These are phyloP conservation scores for Danio aesculapii DNA, from an alignment of 2,797 vertebrate species.

Conservation along the genomic window DNA sequence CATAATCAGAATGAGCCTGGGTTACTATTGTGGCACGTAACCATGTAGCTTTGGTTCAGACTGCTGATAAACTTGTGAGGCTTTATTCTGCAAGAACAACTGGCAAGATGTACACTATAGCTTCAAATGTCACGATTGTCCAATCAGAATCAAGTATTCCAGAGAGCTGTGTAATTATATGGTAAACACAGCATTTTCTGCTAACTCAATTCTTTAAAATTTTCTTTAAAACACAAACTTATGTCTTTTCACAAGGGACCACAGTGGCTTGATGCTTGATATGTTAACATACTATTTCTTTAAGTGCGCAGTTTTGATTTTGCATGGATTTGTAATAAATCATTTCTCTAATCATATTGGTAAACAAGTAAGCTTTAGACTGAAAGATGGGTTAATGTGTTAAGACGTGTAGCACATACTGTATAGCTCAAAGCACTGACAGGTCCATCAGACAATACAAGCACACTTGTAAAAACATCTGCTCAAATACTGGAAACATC, in stretches of 20 bases:
- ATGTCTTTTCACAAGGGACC: neutral
- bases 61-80: no score
- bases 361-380: neutral
- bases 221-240: no score
- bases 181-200: no score
- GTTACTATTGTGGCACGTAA: no score
- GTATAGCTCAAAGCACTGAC: neutral
- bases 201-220: no score
- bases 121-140: no score
- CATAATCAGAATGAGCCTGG: no score
- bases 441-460: neutral
- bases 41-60: no score
- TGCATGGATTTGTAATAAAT: neutral
- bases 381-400: conserved; percentile 5
- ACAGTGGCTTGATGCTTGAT: neutral
- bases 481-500: neutral
- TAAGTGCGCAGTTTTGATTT: neutral
- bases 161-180: no score
- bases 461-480: neutral
- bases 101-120: no score
- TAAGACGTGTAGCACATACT: neutral
- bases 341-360: neutral
- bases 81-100: no score
- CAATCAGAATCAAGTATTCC: no score
- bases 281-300: neutral